phyloP scores from a whole-genome alignment of 2,888 invertebrate species.

The Sphaeridia pumilis region DNA sequence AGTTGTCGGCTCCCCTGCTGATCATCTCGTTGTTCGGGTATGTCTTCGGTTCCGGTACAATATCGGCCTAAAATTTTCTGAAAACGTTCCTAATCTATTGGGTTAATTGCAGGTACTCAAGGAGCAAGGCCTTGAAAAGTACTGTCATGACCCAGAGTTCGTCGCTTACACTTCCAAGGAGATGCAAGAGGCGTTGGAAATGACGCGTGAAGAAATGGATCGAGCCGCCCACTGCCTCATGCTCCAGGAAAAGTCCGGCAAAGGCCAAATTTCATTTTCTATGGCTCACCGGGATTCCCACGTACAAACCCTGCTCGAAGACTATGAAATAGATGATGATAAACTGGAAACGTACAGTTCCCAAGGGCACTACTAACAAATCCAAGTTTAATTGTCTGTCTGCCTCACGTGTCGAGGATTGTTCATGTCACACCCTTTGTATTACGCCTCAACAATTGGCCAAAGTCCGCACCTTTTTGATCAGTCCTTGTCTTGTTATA shows the following conservation, averaged over 20 bases:
- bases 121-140: slow-evolving; percentile 85
- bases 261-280: slow-evolving; percentile 15
- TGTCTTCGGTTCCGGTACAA: no score
- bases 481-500: no score
- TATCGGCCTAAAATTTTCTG: no score
- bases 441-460: no score
- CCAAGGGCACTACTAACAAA: neutral
- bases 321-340: neutral
- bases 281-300: neutral
- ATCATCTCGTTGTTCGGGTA: slow-evolving; percentile 87
- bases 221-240: slow-evolving; percentile 81
- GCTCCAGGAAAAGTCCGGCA: slow-evolving; percentile 53
- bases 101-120: slow-evolving; percentile 60
- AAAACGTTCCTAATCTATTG: no score
- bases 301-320: neutral
- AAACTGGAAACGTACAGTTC: neutral
- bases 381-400: no score
- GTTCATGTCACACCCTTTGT: no score
- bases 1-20: slow-evolving; percentile 86
- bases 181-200: slow-evolving; percentile 91
- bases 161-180: slow-evolving; percentile 83
- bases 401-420: no score
- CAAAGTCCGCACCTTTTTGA: no score
- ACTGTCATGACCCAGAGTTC: slow-evolving; percentile 78
- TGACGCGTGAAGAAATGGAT: slow-evolving; percentile 96